These are phyloP conservation scores for Synaphobranchus kaupii DNA, from an alignment of 2,797 vertebrate species.

Conservation along the genomic window DNA sequence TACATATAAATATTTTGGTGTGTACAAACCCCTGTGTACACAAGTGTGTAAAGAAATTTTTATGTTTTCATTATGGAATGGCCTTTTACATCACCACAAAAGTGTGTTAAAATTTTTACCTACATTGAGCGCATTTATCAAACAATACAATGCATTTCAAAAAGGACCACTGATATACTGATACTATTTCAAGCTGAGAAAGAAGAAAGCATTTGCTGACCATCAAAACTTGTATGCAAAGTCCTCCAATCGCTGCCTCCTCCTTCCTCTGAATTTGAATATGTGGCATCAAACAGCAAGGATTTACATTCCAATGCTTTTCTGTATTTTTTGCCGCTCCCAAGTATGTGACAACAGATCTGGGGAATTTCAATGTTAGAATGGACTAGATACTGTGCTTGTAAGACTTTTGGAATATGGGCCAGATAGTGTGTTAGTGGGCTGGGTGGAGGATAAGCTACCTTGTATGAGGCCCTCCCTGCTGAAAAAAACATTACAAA, in stretches of 20 bases:
- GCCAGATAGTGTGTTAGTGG: background rate
- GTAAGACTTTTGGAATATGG: background rate
- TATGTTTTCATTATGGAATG: background rate
- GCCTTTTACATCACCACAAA: background rate
- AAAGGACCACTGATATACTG: background rate
- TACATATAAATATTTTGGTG: background rate
- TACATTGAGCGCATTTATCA: background rate
- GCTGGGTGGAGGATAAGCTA: background rate
- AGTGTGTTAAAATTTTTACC: background rate
- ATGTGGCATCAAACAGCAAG: background rate
- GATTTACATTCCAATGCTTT: background rate
- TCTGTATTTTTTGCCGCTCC: background rate
- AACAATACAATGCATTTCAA: background rate
- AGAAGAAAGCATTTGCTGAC: background rate
- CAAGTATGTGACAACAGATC: background rate
- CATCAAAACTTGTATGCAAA: background rate
- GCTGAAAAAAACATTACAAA: too few relatives aligned
- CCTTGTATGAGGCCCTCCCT: background rate
- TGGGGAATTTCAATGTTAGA: background rate
- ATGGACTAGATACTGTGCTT: background rate
- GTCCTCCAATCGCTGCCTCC: background rate
- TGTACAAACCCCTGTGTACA: background rate
- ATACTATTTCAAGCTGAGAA: background rate
- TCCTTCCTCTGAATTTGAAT: background rate
- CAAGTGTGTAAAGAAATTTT: background rate